Percentiles rank a stretch among this genome's conserved stretches.
Conservation (phyloP, 2,888 invertebrate genomes). For the Ormia ochracea region DNA sequence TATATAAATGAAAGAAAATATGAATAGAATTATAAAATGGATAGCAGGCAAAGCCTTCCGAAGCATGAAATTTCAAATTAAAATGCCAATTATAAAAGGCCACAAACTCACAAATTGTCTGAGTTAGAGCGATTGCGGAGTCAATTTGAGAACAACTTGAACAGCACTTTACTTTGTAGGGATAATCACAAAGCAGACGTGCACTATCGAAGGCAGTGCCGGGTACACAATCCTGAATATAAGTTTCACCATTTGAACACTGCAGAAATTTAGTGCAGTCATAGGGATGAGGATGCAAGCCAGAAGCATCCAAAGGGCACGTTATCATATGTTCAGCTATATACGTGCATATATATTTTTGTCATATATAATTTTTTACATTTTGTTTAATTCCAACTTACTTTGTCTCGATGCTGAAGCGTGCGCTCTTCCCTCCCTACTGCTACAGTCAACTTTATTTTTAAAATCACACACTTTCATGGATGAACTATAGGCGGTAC, state of each 20-base stretch:
- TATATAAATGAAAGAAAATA: not conserved
- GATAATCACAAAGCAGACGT: slow-evolving; percentile 79
- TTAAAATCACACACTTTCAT: slow-evolving; percentile 80
- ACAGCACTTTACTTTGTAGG: slow-evolving; percentile 57
- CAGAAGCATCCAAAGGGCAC: slow-evolving; percentile 77
- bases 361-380: not conserved
- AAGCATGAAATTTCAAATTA: slow-evolving; percentile 26
- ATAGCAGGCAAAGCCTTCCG: not conserved
- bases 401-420: not conserved
- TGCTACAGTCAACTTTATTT: slow-evolving; percentile 78
- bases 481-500: slow-evolving; percentile 80
- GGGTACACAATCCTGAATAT: slow-evolving; percentile 79
- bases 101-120: slow-evolving; percentile 36
- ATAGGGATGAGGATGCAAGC: slow-evolving; percentile 79
- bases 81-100: slow-evolving; percentile 21
- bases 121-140: not conserved
- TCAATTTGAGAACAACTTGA: slow-evolving; percentile 23
- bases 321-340: slow-evolving; percentile 4
- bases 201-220: slow-evolving; percentile 81
- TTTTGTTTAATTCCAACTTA: slow-evolving; percentile 4
- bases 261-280: slow-evolving; percentile 81
- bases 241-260: slow-evolving; percentile 78
- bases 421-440: slow-evolving; percentile 28
- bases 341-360: too few species aligned
- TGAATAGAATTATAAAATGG: too few species aligned